Base-by-base conservation (phyloP, 1,140 invertebrate species). In the Apis florea region DNA sequence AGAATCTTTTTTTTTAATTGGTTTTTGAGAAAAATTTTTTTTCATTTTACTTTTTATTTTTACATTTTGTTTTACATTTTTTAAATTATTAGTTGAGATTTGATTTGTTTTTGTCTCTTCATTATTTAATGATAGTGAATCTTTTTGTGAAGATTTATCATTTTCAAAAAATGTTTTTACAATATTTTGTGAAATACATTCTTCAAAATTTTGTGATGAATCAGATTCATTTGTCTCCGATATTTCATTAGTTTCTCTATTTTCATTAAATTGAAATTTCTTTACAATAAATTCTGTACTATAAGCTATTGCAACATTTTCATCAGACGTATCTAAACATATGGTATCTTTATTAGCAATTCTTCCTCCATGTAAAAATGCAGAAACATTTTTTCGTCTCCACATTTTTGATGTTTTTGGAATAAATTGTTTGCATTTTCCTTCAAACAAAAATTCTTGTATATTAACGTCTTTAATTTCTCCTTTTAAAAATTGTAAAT, bases 381-480 rank as follows among this genome's bases (percentile, higher is more conserved):
- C 87, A 64, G 93, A 93, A 0, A 89, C 31, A 26, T 86, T 85
- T 86, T 92, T 93, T 12, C 92, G 78, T 11, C 91, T 89, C 93
- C 92, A 93, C 91, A 92, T 93, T 84, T 90, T 93, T 0, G 92
- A 93, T 9, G 91, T 93, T 13, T 83, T 90, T 0, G 91, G 88
- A 64, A 90, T 79, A 31, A 86, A 74, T 31, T 90, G 89, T 61
- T 90, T 93, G 51, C 91, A 88, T 85, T 89, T 92, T 17, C 90
- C 89, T 61, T 92, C 89, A 47, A 93, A 93, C 11, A 73, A 61
- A 70, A 93, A 93, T 72, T 93, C 92, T 0, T 79, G 86, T 0
- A 86, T 24, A 72, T 93, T 47, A 0, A 93, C 81, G 13, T 90
- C 56, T 13, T 47, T 31, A 1, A 93, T 89, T 67, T 93, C 89